Conservation (phyloP, 2,113 vertebrate genomes). For the Hepsetus odoe region DNA sequence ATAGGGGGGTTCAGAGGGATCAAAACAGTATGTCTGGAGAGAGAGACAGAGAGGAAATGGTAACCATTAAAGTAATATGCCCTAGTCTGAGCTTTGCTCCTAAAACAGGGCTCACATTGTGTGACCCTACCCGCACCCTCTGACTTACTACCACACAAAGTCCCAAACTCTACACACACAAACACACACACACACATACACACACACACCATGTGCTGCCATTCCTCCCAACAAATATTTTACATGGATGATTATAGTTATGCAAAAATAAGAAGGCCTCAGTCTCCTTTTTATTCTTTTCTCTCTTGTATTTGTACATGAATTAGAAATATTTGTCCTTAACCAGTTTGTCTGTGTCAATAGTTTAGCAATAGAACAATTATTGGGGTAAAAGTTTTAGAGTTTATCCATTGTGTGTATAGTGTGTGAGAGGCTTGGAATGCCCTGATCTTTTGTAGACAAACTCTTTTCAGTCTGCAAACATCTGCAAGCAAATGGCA, state of each 20-base stretch:
- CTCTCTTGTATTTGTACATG: background rate
- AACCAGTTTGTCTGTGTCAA: constrained; percentile 25
- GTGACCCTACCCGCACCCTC: constrained; percentile 46
- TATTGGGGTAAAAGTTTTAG: constrained; percentile 49
- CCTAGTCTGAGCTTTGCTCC: constrained; percentile 43
- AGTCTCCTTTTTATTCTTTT: background rate
- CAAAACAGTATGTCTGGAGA: constrained; percentile 38
- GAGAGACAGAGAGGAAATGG: constrained; percentile 52
- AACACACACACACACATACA: too few relatives aligned
- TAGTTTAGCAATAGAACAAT: constrained; percentile 56
- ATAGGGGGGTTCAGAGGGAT: constrained; percentile 12
- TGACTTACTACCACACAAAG: constrained; percentile 27
- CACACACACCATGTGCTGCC: constrained; percentile 11
- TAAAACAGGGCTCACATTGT: constrained; percentile 61
- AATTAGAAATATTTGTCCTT: background rate
- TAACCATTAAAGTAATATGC: constrained; percentile 55
- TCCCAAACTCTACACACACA: constrained; percentile 19
- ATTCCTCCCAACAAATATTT: background rate
- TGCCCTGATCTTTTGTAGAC: background rate
- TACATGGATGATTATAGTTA: constrained; percentile 32
- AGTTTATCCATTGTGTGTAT: background rate
- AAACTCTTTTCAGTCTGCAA: constrained; percentile 8
- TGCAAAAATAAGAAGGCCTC: constrained; percentile 26
- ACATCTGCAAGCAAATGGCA: constrained; percentile 16
- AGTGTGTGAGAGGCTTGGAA: background rate